Evolutionary conservation across 2,797 vertebrate species (phyloP), one percentile per base, ranked within the genome.

Genomic region (Zenarchopterus dispar): DNA sequence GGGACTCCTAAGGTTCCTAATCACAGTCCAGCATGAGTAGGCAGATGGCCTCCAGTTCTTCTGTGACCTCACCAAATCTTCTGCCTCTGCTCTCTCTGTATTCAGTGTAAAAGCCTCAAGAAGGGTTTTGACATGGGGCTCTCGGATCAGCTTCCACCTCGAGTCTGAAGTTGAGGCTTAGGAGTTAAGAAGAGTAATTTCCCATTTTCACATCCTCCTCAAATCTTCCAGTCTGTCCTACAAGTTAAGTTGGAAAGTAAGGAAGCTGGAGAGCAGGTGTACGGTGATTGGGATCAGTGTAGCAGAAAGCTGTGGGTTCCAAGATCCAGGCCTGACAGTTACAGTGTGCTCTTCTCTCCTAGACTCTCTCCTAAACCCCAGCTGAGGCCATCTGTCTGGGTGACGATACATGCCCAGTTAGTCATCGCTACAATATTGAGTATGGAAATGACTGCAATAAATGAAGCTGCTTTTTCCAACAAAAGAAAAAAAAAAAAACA

Each of bases 31-130:
- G 90, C 87, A 84, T 89, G 89, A 84, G 81, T 70, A 82, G 88
- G 87, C 92, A 94, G 92, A 94, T 93, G 92, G 92, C 88, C 82
- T 81, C 71, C 80, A 87, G 82, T 89, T 82, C 68, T 62, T 51
- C 77, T 81, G 87, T 76, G 84, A 84, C 88, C 89, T 89, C 85
- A 85, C 80, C 82, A 86, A 72, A 86, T 87, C 87, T 85, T 82
- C 75, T 67, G 78, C 68, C 73, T 84, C 60, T 63, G 65, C 75
- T 64, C 52, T 75, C 45, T 81, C 63, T 49, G 21, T 39, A 62
- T 80, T 87, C 59, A 43, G 62, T 31, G 11, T 31, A 56, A 63
- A 71, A 73, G 55, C 46, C 42, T 46, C 62, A 49, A 65, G 70
- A 81, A 56, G 6, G 62, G 81, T 67, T 74, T 53, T 47, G 67